These are phyloP conservation scores for Loripinus fragilis DNA, from an alignment of 2,888 invertebrate genomes.

Conservation along the genomic window DNA sequence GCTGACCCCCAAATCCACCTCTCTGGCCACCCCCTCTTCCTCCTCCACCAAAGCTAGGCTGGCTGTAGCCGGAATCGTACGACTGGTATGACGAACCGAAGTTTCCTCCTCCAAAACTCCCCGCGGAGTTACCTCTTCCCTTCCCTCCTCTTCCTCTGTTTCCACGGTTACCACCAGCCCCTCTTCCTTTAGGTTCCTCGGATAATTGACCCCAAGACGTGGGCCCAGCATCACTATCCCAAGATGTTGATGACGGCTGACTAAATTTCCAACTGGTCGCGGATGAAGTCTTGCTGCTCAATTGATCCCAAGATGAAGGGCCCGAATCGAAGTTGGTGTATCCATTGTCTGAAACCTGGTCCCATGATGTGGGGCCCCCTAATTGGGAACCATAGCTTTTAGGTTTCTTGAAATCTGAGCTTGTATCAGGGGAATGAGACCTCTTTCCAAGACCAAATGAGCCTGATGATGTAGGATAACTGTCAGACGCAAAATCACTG, in stretches of 20 bases:
- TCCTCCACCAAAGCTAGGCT: slow-evolving; percentile 1
- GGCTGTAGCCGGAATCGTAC: background rate
- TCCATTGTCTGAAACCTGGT: slow-evolving; percentile 5
- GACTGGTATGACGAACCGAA: background rate
- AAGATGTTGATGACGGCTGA: background rate
- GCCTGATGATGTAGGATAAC: background rate
- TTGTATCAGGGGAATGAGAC: background rate
- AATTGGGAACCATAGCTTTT: background rate
- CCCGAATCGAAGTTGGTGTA: background rate
- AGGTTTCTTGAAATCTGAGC: background rate
- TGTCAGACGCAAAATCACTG: background rate
- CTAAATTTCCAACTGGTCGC: background rate
- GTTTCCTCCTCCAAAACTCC: background rate
- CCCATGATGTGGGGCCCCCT: slow-evolving; percentile 22
- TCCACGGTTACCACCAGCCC: slow-evolving; percentile 29
- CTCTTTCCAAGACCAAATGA: background rate
- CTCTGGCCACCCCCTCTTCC: slow-evolving; percentile 25
- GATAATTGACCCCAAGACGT: slow-evolving; percentile 24
- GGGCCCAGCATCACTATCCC: background rate
- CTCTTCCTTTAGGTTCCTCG: slow-evolving; percentile 16
- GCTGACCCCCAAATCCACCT: background rate
- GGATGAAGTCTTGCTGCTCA: background rate
- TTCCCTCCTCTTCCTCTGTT: background rate
- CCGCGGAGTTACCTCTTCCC: background rate
- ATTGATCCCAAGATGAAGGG: slow-evolving; percentile 18